Evolutionary conservation across 2,888 invertebrate species (phyloP).

Genomic region (Pomacea canaliculata): DNA sequence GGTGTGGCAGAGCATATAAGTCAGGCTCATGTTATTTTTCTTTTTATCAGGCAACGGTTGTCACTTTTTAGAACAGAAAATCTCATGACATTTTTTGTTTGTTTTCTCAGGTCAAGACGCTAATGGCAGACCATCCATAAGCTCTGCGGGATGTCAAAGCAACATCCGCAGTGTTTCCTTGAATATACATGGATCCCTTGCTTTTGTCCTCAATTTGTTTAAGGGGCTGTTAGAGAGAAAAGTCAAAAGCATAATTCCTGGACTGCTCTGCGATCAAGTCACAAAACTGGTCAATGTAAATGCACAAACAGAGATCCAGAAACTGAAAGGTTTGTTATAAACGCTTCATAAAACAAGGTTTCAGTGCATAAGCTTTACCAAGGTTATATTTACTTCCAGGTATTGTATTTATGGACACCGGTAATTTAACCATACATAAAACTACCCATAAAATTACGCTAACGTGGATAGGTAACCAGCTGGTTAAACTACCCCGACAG

Average conservation of each 20-base stretch:
- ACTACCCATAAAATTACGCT: too few relatives aligned
- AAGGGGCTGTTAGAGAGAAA: constrained; percentile 18
- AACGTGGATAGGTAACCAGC: too few relatives aligned
- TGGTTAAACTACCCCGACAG: too few relatives aligned
- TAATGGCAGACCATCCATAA: constrained; percentile 24
- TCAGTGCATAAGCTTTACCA: too few relatives aligned
- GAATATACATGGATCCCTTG: constrained; percentile 29
- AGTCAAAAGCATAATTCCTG: constrained; percentile 15
- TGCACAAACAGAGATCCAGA: constrained; percentile 20
- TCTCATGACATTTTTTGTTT: too few relatives aligned
- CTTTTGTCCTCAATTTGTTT: constrained; percentile 30
- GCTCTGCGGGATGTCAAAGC: constrained; percentile 16
- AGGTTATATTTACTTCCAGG: too few relatives aligned
- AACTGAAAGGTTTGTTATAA: constrained; percentile 21
- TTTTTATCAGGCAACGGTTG: too few relatives aligned
- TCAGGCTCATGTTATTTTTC: too few relatives aligned
- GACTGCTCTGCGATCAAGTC: constrained; percentile 17
- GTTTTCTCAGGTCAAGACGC: constrained; percentile 6
- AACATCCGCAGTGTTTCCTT: constrained; percentile 22
- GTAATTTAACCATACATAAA: too few relatives aligned
- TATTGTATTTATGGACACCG: too few relatives aligned
- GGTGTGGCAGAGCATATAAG: too few relatives aligned
- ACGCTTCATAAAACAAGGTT: not conserved
- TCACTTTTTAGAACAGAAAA: too few relatives aligned
- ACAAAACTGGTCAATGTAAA: constrained; percentile 17